These are phyloP conservation scores for Argyresthia albistria DNA, from an alignment of 2,888 invertebrate species.

Conservation along the genomic window DNA sequence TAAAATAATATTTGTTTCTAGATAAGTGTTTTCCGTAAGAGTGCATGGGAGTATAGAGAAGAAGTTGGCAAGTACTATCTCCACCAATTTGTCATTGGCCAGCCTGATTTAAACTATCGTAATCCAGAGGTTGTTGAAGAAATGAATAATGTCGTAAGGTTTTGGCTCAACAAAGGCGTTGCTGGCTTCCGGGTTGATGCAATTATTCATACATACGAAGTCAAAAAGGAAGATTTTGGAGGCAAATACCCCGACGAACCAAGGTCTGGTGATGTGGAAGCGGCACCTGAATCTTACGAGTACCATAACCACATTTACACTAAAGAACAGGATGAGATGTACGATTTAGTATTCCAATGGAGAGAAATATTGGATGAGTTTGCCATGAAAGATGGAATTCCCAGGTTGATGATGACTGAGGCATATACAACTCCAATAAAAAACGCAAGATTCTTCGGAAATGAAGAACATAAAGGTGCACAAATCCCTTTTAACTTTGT, in stretches of 20 bases:
- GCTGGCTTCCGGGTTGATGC: constrained; percentile 90
- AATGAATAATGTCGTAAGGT: constrained; percentile 79
- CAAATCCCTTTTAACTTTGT: constrained; percentile 84
- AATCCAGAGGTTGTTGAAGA: constrained; percentile 78
- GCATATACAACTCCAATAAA: constrained; percentile 74
- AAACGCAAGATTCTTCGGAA: constrained; percentile 77
- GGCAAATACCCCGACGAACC: constrained; percentile 71
- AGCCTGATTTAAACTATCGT: constrained; percentile 88
- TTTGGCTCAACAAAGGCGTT: constrained; percentile 88
- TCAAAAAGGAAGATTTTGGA: constrained; percentile 50
- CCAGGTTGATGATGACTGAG: constrained; percentile 81
- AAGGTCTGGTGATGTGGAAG: constrained; percentile 40
- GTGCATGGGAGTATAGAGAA: constrained; percentile 82
- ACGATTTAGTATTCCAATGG: constrained; percentile 70
- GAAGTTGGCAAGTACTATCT: constrained; percentile 80
- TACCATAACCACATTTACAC: constrained; percentile 74
- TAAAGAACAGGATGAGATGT: constrained; percentile 69
- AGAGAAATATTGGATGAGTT: constrained; percentile 67
- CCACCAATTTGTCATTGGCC: constrained; percentile 81
- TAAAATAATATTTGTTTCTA: constrained; percentile 19
- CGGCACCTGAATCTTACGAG: constrained; percentile 61
- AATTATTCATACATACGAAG: constrained; percentile 55
- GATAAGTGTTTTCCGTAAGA: constrained; percentile 76
- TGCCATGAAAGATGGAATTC: constrained; percentile 36
- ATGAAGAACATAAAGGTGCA: constrained; percentile 67